Evolutionary conservation across 2,888 invertebrate species (phyloP), one percentile per base, ranked within the genome.

Genomic region (Drosophila demipolita): DNA sequence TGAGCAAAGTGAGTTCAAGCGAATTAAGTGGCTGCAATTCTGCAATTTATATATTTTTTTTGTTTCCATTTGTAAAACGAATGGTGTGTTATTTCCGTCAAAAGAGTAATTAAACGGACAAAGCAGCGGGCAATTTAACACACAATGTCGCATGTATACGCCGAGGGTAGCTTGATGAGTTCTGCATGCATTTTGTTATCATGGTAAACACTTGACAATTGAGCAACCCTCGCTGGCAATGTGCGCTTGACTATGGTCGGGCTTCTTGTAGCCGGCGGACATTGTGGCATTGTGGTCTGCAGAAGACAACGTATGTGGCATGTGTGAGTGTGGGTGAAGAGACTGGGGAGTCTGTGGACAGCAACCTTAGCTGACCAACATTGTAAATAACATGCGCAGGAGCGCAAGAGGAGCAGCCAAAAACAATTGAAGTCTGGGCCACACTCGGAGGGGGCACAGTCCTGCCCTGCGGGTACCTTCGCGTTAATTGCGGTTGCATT

Each of bases 401-500:
- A 53, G 53, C 9, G 20, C 20, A 11, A 15, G 29, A 29, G 38
- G 1, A 38, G 53, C 40, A 40, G 45, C 11, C 45, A 15, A 8
- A 23, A 45, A 8, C 45, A 23, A 35, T 38, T 23, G 15, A 35
- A 53, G 59, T 48, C 66, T 66, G 55, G 33, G 26, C 45, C 15
- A 32, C 66, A 54, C 11, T 42, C 15, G 50, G n/a, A 36, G 29
- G 36, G 42, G 26, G 45, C 52, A 65, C 68, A 53, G 63, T 80
- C 7, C 42, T 33, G 40, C 76, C 79, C 90, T 87, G 82, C 80
- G 90, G 84, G 80, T 80, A 82, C 85, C 87, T 89, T 87, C 89
- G 87, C 88, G 89, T 89, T 87, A 87, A 87, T 87, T 87, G 87
- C 89, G 90, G 89, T 87, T 82, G 90, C 89, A 90, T 87, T 90